Conservation (phyloP, 2,888 invertebrate genomes). For the Pseudoips prasinana region DNA sequence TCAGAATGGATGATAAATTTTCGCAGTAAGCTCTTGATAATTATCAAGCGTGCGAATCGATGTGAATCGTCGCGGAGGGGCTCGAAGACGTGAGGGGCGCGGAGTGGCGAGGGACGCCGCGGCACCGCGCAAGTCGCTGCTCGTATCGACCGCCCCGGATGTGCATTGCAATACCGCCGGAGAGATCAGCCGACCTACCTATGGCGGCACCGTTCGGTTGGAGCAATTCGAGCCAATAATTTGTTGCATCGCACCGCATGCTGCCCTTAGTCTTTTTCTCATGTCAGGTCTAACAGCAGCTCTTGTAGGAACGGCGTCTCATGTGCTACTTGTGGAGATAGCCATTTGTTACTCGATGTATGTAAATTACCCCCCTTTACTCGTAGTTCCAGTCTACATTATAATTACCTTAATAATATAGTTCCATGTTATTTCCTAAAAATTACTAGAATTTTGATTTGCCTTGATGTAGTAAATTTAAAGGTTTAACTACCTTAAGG, state of each 20-base stretch:
- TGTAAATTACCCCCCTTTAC: no score
- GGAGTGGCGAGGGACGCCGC: slow-evolving; percentile 54
- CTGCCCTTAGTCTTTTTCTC: slow-evolving; percentile 4
- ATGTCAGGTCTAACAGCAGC: slow-evolving; percentile 1
- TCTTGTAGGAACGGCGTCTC: background rate
- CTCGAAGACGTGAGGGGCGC: slow-evolving; percentile 51
- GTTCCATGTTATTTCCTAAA: no score
- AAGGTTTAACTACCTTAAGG: no score
- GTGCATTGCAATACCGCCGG: slow-evolving; percentile 69
- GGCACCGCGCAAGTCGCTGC: slow-evolving; percentile 73
- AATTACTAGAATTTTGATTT: no score
- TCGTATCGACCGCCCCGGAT: slow-evolving; percentile 79
- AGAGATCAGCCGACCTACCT: slow-evolving; percentile 67
- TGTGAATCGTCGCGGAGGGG: slow-evolving; percentile 60
- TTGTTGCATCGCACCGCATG: slow-evolving; percentile 16
- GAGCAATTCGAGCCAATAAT: slow-evolving; percentile 27
- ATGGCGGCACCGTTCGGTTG: slow-evolving; percentile 42
- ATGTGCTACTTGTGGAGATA: no score
- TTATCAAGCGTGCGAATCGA: slow-evolving; percentile 71
- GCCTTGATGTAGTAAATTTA: no score
- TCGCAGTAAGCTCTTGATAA: slow-evolving; percentile 47
- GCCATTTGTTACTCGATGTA: no score
- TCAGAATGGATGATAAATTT: slow-evolving; percentile 36
- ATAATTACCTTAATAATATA: no score
- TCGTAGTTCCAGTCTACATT: no score